Conservation (phyloP, 2,888 invertebrate species). For the Acrocyrtus sp. region DNA sequence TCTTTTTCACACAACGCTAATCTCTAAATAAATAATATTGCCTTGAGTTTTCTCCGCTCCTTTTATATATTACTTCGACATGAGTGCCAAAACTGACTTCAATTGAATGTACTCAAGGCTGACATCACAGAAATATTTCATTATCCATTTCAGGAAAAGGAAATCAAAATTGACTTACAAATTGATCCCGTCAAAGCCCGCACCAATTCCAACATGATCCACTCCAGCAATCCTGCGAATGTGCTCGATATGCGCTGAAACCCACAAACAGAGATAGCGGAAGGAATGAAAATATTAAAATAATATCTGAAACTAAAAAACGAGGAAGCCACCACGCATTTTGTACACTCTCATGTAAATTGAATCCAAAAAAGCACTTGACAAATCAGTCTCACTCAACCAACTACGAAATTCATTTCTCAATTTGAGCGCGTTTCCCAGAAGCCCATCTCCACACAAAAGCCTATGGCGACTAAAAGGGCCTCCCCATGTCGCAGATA, state of each 20-base stretch:
- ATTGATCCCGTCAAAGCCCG: slow-evolving; percentile 90
- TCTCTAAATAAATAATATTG: slow-evolving; percentile 41
- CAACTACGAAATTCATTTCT: no score
- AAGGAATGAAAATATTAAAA: not conserved
- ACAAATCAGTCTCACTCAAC: not conserved
- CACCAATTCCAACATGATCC: slow-evolving; percentile 85
- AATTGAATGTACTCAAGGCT: no score
- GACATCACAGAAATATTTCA: no score
- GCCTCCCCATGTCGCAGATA: no score
- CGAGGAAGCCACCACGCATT: no score
- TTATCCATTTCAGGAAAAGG: not conserved
- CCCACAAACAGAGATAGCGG: not conserved
- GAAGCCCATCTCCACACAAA: no score
- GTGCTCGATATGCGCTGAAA: slow-evolving; percentile 82
- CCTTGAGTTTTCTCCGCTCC: not conserved
- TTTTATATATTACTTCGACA: no score
- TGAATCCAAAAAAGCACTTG: not conserved
- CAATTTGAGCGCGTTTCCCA: no score
- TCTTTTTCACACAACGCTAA: no score
- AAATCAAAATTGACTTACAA: slow-evolving; percentile 74
- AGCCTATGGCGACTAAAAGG: no score
- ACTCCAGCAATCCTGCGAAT: slow-evolving; percentile 83
- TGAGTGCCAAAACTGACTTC: no score
- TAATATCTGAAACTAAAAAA: no score
- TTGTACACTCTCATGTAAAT: not conserved